phyloP scores from a whole-genome alignment of 2,797 vertebrate genomes.

The Alectoris magna region DNA sequence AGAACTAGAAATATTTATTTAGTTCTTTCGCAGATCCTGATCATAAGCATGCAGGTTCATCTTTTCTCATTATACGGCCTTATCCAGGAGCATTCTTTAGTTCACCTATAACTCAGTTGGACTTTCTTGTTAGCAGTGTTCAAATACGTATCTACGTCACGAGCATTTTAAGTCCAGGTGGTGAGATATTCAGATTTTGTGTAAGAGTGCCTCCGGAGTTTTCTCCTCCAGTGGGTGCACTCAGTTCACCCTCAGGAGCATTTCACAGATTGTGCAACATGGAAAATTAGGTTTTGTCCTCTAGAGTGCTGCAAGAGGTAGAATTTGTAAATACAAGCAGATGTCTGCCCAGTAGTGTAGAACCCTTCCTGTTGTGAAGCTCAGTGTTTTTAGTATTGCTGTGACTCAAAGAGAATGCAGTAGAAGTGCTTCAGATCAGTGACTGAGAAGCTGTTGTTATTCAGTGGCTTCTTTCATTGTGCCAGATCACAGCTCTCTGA shows the following conservation, averaged over 20 bases:
- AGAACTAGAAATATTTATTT: background rate
- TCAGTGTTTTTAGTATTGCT: background rate
- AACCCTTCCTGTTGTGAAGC: background rate
- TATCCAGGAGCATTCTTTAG: background rate
- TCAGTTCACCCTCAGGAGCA: background rate
- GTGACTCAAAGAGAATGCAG: background rate
- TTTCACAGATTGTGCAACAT: background rate
- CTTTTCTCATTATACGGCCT: background rate
- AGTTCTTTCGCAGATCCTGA: background rate
- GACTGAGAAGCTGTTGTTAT: background rate
- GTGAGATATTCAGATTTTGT: background rate
- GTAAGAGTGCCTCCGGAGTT: background rate
- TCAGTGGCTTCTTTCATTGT: background rate
- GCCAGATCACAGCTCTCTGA: accelerated
- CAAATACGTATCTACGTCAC: background rate
- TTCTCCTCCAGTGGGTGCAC: background rate
- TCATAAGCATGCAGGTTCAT: background rate
- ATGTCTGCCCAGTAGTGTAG: background rate
- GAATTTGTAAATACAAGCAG: background rate
- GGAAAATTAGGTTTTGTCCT: background rate
- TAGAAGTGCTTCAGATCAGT: background rate
- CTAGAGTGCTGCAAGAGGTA: background rate
- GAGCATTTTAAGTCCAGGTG: background rate
- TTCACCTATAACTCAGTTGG: background rate
- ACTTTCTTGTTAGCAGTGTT: background rate